These are phyloP conservation scores for Riptortus pedestris DNA, from an alignment of 1,140 invertebrate species.

Conservation along the genomic window DNA sequence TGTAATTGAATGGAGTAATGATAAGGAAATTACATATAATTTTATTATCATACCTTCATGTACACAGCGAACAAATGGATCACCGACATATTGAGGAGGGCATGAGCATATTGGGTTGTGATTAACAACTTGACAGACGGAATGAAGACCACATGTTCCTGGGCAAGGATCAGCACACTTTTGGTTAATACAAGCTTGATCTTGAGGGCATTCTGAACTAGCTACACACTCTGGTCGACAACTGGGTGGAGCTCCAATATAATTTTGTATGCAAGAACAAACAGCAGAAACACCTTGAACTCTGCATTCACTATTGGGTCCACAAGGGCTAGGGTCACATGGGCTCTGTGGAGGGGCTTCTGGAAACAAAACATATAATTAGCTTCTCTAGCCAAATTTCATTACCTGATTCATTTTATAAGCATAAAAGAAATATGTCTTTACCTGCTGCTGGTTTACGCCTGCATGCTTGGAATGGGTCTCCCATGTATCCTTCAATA, in stretches of 20 bases:
- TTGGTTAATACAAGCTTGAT: constrained; percentile 64
- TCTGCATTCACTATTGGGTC: constrained; percentile 66
- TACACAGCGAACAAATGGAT: constrained; percentile 68
- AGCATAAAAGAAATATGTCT: constrained; percentile 34
- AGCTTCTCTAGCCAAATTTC: no score
- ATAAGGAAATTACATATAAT: background rate
- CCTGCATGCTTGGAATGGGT: constrained; percentile 70
- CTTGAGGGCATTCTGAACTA: constrained; percentile 59
- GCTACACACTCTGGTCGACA: constrained; percentile 71
- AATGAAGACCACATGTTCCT: constrained; percentile 65
- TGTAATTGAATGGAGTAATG: background rate
- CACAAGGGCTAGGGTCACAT: constrained; percentile 69
- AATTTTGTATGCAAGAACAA: constrained; percentile 66
- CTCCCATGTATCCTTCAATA: constrained; percentile 58
- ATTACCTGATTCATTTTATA: no score
- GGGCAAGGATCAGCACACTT: constrained; percentile 73
- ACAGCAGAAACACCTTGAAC: constrained; percentile 57
- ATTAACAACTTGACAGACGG: constrained; percentile 65
- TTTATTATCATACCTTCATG: constrained; percentile 38
- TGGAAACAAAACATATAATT: constrained; percentile 33
- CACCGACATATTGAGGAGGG: constrained; percentile 58
- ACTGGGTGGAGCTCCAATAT: constrained; percentile 60
- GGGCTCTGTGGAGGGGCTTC: constrained; percentile 48
- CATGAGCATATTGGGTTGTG: constrained; percentile 80
- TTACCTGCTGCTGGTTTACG: constrained; percentile 45